Percentiles rank a stretch among this genome's conserved stretches.
These are phyloP conservation scores for Heterotis niloticus DNA, from an alignment of 2,113 vertebrate genomes.

Conservation along the genomic window DNA sequence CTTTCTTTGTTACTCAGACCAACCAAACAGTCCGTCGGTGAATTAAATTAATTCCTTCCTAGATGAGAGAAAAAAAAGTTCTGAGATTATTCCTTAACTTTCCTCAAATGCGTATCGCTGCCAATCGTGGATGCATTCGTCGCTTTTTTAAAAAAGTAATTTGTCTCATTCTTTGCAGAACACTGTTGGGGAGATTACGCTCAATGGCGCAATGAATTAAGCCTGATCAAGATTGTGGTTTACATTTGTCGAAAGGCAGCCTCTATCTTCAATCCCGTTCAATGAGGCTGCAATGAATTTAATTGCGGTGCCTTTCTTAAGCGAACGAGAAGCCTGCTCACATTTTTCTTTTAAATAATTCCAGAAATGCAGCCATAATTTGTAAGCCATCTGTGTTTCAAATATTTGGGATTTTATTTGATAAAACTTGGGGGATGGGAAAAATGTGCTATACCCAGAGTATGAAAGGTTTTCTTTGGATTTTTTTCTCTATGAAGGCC, in stretches of 20 bases:
- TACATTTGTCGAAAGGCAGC: not conserved
- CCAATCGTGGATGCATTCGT: slow-evolving; percentile 28
- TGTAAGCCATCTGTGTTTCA: not conserved
- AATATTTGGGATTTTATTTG: not conserved
- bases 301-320: not conserved
- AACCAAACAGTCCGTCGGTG: slow-evolving; percentile 43
- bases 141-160: slow-evolving; percentile 49
- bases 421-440: not conserved
- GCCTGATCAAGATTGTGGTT: slow-evolving; percentile 21
- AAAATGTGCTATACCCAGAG: too few relatives aligned
- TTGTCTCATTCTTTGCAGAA: not conserved
- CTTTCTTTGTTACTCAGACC: slow-evolving; percentile 53
- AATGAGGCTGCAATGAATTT: slow-evolving; percentile 30
- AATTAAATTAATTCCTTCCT: slow-evolving; percentile 46
- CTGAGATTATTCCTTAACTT: slow-evolving; percentile 48
- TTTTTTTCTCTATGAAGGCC: not conserved
- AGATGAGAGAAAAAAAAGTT: not conserved
- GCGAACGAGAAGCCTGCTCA: not conserved
- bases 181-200: not conserved
- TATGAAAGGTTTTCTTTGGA: not conserved
- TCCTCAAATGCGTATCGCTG: slow-evolving; percentile 25
- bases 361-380: slow-evolving; percentile 7
- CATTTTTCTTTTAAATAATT: not conserved
- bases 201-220: not conserved
- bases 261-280: slow-evolving; percentile 18